A percentile compares a stretch with the other conserved stretches of the same genome.
Conservation (phyloP, 1,140 invertebrate genomes). For the Tribolium madens region DNA sequence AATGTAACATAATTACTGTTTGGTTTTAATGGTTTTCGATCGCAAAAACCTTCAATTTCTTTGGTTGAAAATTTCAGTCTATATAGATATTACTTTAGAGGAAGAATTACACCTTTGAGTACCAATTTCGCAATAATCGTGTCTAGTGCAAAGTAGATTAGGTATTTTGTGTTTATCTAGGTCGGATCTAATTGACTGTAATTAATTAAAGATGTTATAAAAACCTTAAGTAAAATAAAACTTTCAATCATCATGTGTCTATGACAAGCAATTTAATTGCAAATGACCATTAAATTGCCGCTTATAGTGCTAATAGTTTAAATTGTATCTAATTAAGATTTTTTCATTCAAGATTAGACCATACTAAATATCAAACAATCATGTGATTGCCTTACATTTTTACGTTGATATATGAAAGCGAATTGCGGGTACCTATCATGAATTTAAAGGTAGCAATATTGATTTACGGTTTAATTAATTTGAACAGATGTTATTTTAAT, state of each 20-base stretch:
- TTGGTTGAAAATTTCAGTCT: not conserved
- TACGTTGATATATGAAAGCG: not conserved
- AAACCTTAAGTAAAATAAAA: constrained; percentile 9
- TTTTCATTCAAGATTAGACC: not conserved
- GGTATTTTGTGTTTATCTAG: constrained; percentile 1
- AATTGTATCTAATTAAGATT: constrained; percentile 2
- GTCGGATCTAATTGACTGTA: constrained; percentile 18
- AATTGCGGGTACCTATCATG: too few relatives aligned
- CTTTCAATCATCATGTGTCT: constrained; percentile 22
- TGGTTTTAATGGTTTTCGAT: not conserved
- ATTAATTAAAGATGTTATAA: constrained; percentile 29
- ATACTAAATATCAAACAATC: constrained; percentile 12
- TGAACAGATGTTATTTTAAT: not conserved
- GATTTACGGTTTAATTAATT: not conserved
- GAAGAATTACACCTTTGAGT: not conserved
- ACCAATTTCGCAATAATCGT: not conserved
- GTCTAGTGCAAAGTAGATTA: not conserved
- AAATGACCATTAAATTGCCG: constrained; percentile 7
- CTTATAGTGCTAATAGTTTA: constrained; percentile 8
- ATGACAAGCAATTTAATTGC: constrained; percentile 1
- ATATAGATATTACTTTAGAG: not conserved
- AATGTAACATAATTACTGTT: not conserved
- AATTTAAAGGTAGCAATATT: not conserved
- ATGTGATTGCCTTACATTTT: not conserved
- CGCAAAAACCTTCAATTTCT: not conserved